phyloP scores from a whole-genome alignment of 1,140 invertebrate species.

The Diachasma alloeum region DNA sequence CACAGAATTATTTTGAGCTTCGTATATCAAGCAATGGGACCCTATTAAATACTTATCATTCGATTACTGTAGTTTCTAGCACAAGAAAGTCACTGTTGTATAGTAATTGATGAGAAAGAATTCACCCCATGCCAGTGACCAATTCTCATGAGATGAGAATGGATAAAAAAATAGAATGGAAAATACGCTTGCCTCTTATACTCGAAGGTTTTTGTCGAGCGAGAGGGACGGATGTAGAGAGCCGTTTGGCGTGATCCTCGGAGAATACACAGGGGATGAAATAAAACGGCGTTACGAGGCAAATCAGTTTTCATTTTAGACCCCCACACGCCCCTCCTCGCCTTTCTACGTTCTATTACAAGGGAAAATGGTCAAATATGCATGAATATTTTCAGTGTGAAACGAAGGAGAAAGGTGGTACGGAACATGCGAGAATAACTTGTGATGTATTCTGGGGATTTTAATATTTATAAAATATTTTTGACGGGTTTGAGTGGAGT shows the following conservation, averaged over 20 bases:
- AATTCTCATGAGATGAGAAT: neutral
- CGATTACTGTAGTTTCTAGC: neutral
- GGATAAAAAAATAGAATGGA: neutral
- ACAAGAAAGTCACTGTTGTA: neutral
- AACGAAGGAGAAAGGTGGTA: neutral
- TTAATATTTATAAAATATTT: neutral
- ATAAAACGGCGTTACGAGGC: slow-evolving; percentile 30
- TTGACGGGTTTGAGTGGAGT: neutral
- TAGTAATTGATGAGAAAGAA: neutral
- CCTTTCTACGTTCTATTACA: neutral
- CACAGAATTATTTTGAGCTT: neutral
- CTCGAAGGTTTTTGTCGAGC: neutral
- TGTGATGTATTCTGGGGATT: neutral
- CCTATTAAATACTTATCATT: neutral
- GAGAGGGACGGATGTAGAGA: neutral
- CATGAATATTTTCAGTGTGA: neutral
- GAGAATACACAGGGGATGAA: slow-evolving; percentile 24
- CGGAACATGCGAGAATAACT: neutral
- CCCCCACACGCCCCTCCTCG: neutral
- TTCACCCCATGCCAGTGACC: neutral
- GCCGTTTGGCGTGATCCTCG: neutral
- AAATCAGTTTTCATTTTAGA: slow-evolving; percentile 27
- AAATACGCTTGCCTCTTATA: neutral
- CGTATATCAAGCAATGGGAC: neutral
- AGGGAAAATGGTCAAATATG: slow-evolving; percentile 1